Percentiles rank a stretch among this genome's conserved stretches.
phyloP scores from a whole-genome alignment of 2,888 invertebrate species.

The Hirudinaria manillensis region DNA sequence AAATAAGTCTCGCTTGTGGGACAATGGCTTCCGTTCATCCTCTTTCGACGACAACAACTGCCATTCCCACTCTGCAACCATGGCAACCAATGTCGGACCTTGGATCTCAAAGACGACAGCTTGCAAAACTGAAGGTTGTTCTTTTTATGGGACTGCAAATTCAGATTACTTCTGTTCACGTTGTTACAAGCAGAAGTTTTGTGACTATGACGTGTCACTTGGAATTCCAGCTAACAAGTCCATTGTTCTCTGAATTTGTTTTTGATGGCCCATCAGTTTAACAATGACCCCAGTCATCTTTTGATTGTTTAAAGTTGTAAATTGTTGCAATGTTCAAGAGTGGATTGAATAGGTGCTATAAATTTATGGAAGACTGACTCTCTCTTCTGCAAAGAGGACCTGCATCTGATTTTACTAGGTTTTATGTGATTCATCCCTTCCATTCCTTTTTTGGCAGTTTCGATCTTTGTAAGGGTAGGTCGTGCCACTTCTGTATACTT shows the following conservation, averaged over 20 bases:
- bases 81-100: not conserved
- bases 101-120: not conserved
- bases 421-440: conserved; percentile 10
- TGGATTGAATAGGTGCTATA: no score
- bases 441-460: not conserved
- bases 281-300: no score
- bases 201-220: not conserved
- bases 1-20: not conserved
- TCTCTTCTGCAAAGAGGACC: not conserved
- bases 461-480: not conserved
- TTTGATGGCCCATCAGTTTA: not conserved
- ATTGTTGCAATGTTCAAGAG: no score
- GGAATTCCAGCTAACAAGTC: conserved; percentile 5
- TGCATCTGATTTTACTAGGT: not conserved
- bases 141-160: conserved; percentile 10
- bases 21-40: conserved; percentile 6
- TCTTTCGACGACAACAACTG: conserved; percentile 4
- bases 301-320: no score
- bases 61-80: not conserved
- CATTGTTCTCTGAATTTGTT: not conserved
- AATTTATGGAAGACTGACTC: no score
- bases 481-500: no score
- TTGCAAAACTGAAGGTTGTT: conserved; percentile 4
- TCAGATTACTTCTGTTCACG: conserved; percentile 11
- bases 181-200: conserved; percentile 14